These are phyloP conservation scores for Metridium senile DNA, from an alignment of 92 coral and sea anemone genomes.

Conservation along the genomic window DNA sequence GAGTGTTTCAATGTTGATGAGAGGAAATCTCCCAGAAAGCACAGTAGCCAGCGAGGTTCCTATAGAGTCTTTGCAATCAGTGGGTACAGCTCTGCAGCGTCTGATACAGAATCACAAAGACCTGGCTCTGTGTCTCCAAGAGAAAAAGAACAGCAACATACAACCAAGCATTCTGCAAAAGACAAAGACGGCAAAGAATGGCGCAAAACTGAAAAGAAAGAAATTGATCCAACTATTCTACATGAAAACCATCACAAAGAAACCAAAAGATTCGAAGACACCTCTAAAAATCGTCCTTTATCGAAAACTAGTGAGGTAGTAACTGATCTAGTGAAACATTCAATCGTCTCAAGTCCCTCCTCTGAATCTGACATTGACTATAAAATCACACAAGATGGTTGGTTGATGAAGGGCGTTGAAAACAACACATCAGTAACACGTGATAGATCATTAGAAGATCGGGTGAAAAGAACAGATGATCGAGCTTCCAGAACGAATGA, in stretches of 20 bases:
- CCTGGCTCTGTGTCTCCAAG: background rate
- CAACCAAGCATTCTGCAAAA: background rate
- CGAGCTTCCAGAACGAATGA: background rate
- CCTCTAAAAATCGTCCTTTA: background rate
- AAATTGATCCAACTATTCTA: background rate
- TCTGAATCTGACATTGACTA: conserved; percentile 7
- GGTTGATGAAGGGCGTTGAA: background rate
- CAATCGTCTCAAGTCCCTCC: background rate
- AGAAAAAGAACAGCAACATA: background rate
- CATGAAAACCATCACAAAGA: background rate
- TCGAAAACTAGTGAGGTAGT: background rate
- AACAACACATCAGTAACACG: background rate
- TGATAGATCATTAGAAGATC: background rate
- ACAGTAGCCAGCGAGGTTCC: conserved; percentile 4
- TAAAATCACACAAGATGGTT: conserved; percentile 19
- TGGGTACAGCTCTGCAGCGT: conserved; percentile 26
- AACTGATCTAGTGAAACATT: background rate
- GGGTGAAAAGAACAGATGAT: conserved; percentile 7
- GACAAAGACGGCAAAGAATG: background rate
- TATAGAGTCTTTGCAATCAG: conserved; percentile 22
- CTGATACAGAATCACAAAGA: conserved; percentile 9
- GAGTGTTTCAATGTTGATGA: background rate
- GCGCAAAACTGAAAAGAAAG: background rate
- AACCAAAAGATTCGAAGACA: background rate
- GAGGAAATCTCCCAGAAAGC: background rate